Evolutionary conservation across 2,797 vertebrate species (phyloP), one percentile per base, ranked within the genome.

Genomic region (Danio aesculapii): DNA sequence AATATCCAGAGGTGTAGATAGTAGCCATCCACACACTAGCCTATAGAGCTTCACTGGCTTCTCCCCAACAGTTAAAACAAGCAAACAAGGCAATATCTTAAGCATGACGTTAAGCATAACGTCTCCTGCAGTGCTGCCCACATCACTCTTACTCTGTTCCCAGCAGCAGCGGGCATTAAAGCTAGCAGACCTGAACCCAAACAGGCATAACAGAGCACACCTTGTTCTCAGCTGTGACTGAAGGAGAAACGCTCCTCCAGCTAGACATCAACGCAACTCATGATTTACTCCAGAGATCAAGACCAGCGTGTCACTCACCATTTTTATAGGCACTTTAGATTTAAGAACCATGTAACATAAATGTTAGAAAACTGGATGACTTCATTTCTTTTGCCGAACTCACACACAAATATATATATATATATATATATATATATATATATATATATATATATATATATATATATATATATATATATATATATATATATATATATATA

Each of bases 141-240:
- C 53, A 81, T 19, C 69, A 55, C 19, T 59, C 53, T 47, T 52
- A 30, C 46, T 83, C 57, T 52, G 30, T 61, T 72, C 16, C 17
- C 52, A 68, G 68, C 68, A 46, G 43, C 71, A 57, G 6, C n/a
- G 41, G 39, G 70, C 57, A 88, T 91, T 88, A 93, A 89, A 90
- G 74, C 75, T 43, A 88, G 78, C 82, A 91, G 92, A 92, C 89
- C 86, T 89, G 76, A 93, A 92, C 86, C 81, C 80, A 91, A 91
- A 91, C 83, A 90, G 76, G 84, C 85, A 79, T 84, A 46, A 89
- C 87, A 91, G 85, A 90, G 90, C 77, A 77, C 80, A 82, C 82
- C 77, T 85, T 87, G 83, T 89, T 85, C 84, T 88, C 3, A 8
- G 79, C 73, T 76, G 77, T 79, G 83, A 79, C 66, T 72, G 64